Conservation (phyloP, 2,888 invertebrate genomes). For the Trachelus troglodyta region DNA sequence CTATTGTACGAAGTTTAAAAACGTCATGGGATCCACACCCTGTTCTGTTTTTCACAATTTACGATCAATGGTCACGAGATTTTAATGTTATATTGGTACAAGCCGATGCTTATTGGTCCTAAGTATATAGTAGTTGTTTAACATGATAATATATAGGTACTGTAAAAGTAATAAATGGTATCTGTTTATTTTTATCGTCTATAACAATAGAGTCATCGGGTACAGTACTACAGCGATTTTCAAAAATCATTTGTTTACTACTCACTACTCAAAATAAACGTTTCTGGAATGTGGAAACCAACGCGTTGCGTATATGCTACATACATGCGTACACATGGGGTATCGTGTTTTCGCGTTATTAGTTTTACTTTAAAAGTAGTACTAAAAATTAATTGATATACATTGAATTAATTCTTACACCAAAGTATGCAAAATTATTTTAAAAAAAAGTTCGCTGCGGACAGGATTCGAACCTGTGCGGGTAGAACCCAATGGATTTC, state of each 20-base stretch:
- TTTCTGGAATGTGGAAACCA: not conserved
- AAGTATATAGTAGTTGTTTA: not conserved
- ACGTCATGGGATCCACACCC: not conserved
- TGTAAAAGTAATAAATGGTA: not conserved
- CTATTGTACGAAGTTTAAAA: not conserved
- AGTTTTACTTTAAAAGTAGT: not conserved
- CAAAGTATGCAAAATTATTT: not conserved
- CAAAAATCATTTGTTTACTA: not conserved
- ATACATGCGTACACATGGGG: not conserved
- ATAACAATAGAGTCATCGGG: not conserved
- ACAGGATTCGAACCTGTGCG: conserved; percentile 67
- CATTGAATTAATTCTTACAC: not conserved
- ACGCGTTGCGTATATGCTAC: not conserved
- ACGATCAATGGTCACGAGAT: not conserved
- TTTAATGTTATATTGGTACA: not conserved
- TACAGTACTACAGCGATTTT: not conserved
- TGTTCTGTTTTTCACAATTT: not conserved
- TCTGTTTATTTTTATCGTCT: not conserved
- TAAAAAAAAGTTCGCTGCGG: conserved; percentile 62
- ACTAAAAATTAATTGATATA: not conserved
- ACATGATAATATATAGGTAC: not conserved
- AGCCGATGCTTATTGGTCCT: not conserved
- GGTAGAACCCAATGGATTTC: conserved; percentile 66
- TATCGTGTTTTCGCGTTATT: not conserved
- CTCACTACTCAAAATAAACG: not conserved